These are phyloP conservation scores for Linepithema humile DNA, from an alignment of 1,140 invertebrate species.

Conservation along the genomic window DNA sequence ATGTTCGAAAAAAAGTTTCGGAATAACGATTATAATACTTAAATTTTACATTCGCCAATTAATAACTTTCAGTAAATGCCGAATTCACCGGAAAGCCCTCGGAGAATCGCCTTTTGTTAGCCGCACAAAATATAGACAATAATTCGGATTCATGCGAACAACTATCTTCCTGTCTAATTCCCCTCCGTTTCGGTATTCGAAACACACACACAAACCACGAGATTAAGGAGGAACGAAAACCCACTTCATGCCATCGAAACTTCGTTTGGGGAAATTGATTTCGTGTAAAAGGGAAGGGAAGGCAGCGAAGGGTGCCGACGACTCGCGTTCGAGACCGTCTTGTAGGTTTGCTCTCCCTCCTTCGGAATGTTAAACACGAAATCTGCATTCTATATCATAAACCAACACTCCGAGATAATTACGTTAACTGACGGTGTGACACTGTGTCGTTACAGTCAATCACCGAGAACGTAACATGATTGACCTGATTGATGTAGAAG, in stretches of 20 bases:
- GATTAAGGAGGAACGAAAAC: background rate
- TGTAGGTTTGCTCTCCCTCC: background rate
- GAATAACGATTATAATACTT: too few species aligned
- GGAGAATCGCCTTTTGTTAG: background rate
- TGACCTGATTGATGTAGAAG: conserved; percentile 12
- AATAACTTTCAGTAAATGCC: background rate
- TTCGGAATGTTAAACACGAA: background rate
- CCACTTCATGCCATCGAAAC: background rate
- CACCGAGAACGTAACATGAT: background rate
- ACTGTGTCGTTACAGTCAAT: background rate
- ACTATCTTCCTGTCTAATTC: background rate
- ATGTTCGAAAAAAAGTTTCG: background rate
- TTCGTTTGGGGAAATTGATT: conserved; percentile 50
- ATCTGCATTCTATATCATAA: background rate
- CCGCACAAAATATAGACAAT: background rate
- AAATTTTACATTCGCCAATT: background rate
- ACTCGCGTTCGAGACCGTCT: conserved; percentile 3
- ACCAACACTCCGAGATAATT: background rate
- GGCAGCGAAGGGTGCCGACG: background rate
- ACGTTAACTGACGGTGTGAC: background rate
- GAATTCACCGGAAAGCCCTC: too few species aligned
- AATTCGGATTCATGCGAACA: background rate
- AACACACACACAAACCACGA: background rate
- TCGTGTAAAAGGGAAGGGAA: background rate
- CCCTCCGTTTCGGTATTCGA: background rate